Percentiles rank a stretch among this genome's conserved stretches.
phyloP scores from a whole-genome alignment of 2,797 vertebrate species.

The Borostomias antarcticus region DNA sequence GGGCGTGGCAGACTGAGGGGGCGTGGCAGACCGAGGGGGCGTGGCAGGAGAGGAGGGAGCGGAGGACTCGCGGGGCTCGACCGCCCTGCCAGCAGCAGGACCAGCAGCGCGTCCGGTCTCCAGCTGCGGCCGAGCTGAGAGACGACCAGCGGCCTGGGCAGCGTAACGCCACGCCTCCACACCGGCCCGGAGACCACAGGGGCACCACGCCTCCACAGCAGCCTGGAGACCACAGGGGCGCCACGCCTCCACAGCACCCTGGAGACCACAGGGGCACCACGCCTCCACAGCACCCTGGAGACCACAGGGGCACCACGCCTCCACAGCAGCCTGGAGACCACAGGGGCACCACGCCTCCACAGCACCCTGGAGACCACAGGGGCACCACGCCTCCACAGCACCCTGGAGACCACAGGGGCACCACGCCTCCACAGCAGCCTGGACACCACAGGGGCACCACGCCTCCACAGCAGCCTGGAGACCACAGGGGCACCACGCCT shows the following conservation, averaged over 20 bases:
- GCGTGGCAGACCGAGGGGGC: constrained; percentile 44
- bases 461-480: constrained; percentile 36
- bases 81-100: constrained; percentile 30
- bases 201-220: neutral
- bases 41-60: constrained; percentile 41
- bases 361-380: constrained; percentile 39
- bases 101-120: constrained; percentile 24
- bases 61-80: too few species aligned
- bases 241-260: constrained; percentile 31
- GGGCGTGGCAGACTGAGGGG: constrained; percentile 37
- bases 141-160: constrained; percentile 52
- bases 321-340: constrained; percentile 54
- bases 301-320: too few species aligned
- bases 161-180: constrained; percentile 42
- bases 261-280: constrained; percentile 44
- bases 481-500: constrained; percentile 30
- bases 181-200: constrained; percentile 39
- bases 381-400: neutral
- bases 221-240: constrained; percentile 12
- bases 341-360: constrained; percentile 39
- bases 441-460: constrained; percentile 52
- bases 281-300: neutral
- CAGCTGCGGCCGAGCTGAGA: constrained; percentile 42
- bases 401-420: too few species aligned
- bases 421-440: too few species aligned